Base-by-base conservation (phyloP, 2,113 vertebrate species). In the Seriola quinqueradiata region DNA sequence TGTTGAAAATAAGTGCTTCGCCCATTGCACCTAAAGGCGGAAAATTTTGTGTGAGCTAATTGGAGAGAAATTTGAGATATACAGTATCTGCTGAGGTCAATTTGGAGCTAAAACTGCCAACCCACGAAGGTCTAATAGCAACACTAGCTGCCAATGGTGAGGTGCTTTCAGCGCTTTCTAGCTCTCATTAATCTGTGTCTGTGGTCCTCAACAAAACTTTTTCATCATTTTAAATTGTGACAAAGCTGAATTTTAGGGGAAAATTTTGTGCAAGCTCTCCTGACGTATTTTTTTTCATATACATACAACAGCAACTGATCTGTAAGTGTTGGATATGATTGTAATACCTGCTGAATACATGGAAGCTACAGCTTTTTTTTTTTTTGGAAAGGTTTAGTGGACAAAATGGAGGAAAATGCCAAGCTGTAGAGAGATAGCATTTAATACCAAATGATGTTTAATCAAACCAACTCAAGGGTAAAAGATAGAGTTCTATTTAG, bases 401-500 rank as follows among this genome's bases (percentile, higher is more conserved):
- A 68, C 16, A 16, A 69, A 79, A 73, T 65, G 12, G 64, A 48
- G 13, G 48, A 71, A 74, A 74, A 82, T 44, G 55, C 87, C 67
- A 77, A 68, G 14, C 54, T 54, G 52, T 32, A 52, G 34, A 77
- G 74, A 65, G 44, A 63, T 50, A 82, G 50, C 86, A 88, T 87
- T 69, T 67, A 54, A 93, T 70, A 83, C 65, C 38, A 89, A 88
- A 88, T 94, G 89, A 93, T 88, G 90, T 83, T 95, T 93, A 88
- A 94, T 94, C 87, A 93, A 92, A 94, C 91, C 70, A 85, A 89
- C 54, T 92, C 89, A 89, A 88, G 81, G 57, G 92, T 87, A 58
- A 83, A 85, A 70, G 67, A 83, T 64, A 71, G 78, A 54, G 78
- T 40, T 82, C 77, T 78, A n/a, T 84, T 81, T 81, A 70, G 65